Percentiles rank a stretch among this genome's conserved stretches.
phyloP scores from a whole-genome alignment of 2,797 vertebrate genomes.

The Hydrophis major region DNA sequence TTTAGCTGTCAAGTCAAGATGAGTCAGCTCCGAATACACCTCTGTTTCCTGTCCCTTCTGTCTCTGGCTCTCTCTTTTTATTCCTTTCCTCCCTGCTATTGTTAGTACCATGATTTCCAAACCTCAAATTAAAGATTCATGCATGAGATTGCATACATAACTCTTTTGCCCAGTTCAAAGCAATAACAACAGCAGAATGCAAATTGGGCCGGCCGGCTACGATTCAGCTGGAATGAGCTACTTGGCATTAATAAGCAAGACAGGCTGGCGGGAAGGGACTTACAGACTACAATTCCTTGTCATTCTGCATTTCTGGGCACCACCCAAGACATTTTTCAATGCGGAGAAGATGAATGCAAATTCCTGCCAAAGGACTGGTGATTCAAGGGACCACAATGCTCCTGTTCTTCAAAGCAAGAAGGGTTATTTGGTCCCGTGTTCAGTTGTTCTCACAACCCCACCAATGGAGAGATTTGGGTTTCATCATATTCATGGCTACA shows the following conservation, averaged over 20 bases:
- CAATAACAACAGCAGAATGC: conserved; percentile 51
- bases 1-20: rapidly evolving
- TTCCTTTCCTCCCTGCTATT: conserved; percentile 14
- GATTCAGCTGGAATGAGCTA: rapidly evolving
- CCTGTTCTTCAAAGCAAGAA: background rate
- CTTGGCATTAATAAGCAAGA: background rate
- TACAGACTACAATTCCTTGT: background rate
- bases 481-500: background rate
- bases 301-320: background rate
- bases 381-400: background rate
- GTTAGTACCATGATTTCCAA: background rate
- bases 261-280: background rate
- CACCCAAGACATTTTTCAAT: background rate
- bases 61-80: background rate
- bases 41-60: background rate
- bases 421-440: background rate
- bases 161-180: conserved; percentile 50
- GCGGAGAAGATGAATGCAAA: background rate
- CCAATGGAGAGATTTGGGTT: background rate
- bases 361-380: background rate
- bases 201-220: background rate
- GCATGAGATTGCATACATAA: conserved; percentile 52
- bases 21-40: background rate
- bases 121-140: conserved; percentile 55
- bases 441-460: background rate